These are phyloP conservation scores for Brachyistius frenatus DNA, from an alignment of 2,113 vertebrate genomes.

Conservation along the genomic window DNA sequence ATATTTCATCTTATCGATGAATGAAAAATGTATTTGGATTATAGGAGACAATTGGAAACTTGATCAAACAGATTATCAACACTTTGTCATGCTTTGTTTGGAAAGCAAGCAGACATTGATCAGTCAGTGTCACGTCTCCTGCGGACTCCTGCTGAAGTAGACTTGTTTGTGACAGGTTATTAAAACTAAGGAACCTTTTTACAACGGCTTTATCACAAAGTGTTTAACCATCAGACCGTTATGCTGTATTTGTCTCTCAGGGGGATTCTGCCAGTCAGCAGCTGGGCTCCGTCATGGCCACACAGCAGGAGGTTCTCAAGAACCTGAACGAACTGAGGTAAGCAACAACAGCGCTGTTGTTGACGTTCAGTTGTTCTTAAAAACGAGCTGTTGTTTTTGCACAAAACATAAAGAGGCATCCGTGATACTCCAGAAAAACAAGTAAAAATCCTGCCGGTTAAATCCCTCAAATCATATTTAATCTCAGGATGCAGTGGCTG, in stretches of 20 bases:
- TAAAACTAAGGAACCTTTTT: constrained; percentile 4
- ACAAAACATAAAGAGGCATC: constrained; percentile 23
- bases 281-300: constrained; percentile 84
- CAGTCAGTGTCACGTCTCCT: background rate
- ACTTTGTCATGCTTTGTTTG: background rate
- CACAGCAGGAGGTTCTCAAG: constrained; percentile 91
- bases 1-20: too few relatives aligned
- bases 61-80: background rate
- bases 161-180: background rate
- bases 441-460: constrained; percentile 58
- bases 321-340: constrained; percentile 92
- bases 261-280: constrained; percentile 82
- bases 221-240: background rate
- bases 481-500: constrained; percentile 58
- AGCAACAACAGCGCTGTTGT: constrained; percentile 56
- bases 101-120: background rate
- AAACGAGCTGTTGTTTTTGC: constrained; percentile 55
- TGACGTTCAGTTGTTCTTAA: constrained; percentile 6
- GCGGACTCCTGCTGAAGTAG: background rate
- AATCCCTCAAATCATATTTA: constrained; percentile 75
- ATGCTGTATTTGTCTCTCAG: constrained; percentile 69
- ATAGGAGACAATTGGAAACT: too few relatives aligned
- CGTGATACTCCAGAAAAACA: constrained; percentile 66
- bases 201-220: background rate
- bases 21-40: too few relatives aligned